phyloP scores from a whole-genome alignment of 2,797 vertebrate species.

The Halcyon chelicuti region DNA sequence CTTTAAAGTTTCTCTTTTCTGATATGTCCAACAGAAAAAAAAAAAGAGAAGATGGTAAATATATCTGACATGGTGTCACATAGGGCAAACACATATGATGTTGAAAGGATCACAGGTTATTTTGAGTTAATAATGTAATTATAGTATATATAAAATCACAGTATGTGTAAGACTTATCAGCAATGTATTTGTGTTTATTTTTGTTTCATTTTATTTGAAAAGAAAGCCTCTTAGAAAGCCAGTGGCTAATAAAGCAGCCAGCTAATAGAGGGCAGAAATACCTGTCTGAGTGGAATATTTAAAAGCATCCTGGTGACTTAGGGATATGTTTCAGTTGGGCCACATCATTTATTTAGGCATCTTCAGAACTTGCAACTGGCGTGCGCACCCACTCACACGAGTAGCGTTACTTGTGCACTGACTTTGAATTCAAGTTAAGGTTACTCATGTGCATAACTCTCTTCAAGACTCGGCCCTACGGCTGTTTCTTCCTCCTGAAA shows the following conservation, averaged over 20 bases:
- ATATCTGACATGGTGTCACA: neutral
- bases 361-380: neutral
- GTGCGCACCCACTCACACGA: neutral
- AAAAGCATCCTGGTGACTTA: neutral
- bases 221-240: neutral
- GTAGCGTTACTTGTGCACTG: neutral
- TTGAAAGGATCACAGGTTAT: neutral
- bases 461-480: constrained; percentile 32
- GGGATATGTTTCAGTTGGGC: neutral
- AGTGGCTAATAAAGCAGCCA: neutral
- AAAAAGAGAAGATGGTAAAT: neutral
- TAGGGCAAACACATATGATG: neutral
- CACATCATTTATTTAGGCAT: constrained; percentile 23
- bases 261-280: neutral
- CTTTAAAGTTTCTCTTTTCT: neutral
- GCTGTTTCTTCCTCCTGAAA: constrained; percentile 52
- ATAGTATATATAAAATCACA: neutral
- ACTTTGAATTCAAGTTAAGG: constrained; percentile 22
- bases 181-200: neutral
- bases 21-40: neutral
- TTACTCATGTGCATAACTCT: constrained; percentile 51
- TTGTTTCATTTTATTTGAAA: neutral
- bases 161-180: rapidly evolving
- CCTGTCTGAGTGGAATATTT: neutral
- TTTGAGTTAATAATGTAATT: neutral